These are phyloP conservation scores for Clarias gariepinus DNA, from an alignment of 2,113 vertebrate species.

Conservation along the genomic window DNA sequence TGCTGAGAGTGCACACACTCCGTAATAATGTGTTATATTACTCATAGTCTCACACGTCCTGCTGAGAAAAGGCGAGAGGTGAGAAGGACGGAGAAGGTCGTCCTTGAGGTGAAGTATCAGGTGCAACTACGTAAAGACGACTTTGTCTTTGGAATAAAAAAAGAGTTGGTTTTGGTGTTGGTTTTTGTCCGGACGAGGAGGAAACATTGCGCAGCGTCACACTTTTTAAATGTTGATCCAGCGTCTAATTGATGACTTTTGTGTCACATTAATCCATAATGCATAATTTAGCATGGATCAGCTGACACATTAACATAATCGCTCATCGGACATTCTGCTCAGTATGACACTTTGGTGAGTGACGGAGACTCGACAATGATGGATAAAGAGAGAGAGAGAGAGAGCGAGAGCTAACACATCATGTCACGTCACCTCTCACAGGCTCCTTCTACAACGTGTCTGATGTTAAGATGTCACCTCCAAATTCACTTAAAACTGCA, in stretches of 20 bases:
- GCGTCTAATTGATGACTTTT: conserved; percentile 82
- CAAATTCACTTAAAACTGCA: conserved; percentile 68
- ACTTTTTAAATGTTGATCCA: conserved; percentile 74
- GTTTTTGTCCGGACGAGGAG: conserved; percentile 21
- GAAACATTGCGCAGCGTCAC: conserved; percentile 70
- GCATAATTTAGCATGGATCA: conserved; percentile 83
- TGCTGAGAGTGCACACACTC: conserved; percentile 47
- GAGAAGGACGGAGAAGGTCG: conserved; percentile 6
- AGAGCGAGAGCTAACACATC: conserved; percentile 67
- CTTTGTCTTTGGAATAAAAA: not conserved
- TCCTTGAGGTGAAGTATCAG: conserved; percentile 32
- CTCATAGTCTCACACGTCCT: conserved; percentile 68
- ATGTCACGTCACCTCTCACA: conserved; percentile 43
- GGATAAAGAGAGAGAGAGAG: conserved; percentile 55
- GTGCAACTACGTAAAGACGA: conserved; percentile 4
- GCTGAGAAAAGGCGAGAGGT: conserved; percentile 32
- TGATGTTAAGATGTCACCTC: conserved; percentile 75
- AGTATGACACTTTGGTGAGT: conserved; percentile 71
- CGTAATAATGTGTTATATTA: conserved; percentile 64
- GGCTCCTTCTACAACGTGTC: conserved; percentile 49
- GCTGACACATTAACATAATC: conserved; percentile 81
- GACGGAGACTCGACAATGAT: conserved; percentile 62
- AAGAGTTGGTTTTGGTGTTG: not conserved
- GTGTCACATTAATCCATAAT: conserved; percentile 81
- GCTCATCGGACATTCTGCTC: conserved; percentile 74